Conservation (phyloP, 2,797 vertebrate species). For the Enteromius fasciolatus region DNA sequence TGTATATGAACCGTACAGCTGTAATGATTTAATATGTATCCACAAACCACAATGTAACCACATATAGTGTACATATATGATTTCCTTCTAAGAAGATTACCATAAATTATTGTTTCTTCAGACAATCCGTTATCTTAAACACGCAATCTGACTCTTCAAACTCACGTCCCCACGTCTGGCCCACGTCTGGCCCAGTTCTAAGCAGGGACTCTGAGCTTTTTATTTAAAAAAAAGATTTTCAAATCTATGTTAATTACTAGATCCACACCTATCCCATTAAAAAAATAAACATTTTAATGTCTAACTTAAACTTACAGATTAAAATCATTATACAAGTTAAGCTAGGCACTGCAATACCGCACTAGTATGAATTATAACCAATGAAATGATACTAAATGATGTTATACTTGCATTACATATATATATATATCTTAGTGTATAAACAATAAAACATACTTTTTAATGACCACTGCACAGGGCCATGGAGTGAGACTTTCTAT, state of each 20-base stretch:
- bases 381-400: not conserved
- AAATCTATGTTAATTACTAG: not conserved
- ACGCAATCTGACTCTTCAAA: not conserved
- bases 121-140: not conserved
- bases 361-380: not conserved
- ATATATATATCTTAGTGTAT: not conserved
- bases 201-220: not conserved
- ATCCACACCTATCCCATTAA: not conserved
- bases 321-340: not conserved
- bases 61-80: not conserved
- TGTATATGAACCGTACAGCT: not conserved
- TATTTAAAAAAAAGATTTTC: not conserved
- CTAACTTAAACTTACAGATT: not conserved
- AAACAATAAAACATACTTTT: not conserved
- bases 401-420: constrained; percentile 2
- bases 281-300: not conserved
- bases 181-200: not conserved
- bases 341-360: not conserved
- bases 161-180: too few species aligned
- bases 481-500: not conserved
- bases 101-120: not conserved
- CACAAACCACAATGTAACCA: not conserved
- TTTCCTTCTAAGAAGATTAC: not conserved
- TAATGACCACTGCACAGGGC: not conserved
- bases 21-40: not conserved